These are phyloP conservation scores for Nothura maculosa DNA, from an alignment of 2,797 vertebrate species.

Conservation along the genomic window DNA sequence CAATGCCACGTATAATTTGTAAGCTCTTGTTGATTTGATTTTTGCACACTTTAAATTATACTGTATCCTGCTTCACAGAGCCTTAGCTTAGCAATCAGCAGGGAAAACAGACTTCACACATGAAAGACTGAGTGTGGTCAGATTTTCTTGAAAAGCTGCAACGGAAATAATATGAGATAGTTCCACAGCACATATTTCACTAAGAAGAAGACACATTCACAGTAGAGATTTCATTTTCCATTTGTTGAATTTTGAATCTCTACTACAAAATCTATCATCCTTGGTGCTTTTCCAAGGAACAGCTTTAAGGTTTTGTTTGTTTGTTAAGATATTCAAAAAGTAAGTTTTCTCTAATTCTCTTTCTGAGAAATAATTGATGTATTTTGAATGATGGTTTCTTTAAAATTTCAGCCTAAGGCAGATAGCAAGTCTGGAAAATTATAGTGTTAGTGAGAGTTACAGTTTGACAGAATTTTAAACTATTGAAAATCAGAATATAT, in stretches of 20 bases:
- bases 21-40: neutral
- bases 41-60: neutral
- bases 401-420: neutral
- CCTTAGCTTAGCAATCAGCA: neutral
- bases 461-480: constrained; percentile 5
- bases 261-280: neutral
- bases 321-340: neutral
- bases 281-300: neutral
- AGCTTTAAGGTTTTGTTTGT: neutral
- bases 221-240: neutral
- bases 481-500: neutral
- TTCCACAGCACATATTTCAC: neutral
- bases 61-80: neutral
- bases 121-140: neutral
- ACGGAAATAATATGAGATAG: neutral
- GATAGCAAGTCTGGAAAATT: neutral
- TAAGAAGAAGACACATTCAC: neutral
- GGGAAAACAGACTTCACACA: neutral
- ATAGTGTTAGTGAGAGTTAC: neutral
- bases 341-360: neutral
- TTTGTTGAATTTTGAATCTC: neutral
- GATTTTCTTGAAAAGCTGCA: neutral
- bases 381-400: neutral
- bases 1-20: rapidly evolving
- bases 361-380: neutral